Percentiles rank a stretch among this genome's conserved stretches.
phyloP scores from a whole-genome alignment of 1,140 invertebrate genomes.

The Neodiprion fabricii region DNA sequence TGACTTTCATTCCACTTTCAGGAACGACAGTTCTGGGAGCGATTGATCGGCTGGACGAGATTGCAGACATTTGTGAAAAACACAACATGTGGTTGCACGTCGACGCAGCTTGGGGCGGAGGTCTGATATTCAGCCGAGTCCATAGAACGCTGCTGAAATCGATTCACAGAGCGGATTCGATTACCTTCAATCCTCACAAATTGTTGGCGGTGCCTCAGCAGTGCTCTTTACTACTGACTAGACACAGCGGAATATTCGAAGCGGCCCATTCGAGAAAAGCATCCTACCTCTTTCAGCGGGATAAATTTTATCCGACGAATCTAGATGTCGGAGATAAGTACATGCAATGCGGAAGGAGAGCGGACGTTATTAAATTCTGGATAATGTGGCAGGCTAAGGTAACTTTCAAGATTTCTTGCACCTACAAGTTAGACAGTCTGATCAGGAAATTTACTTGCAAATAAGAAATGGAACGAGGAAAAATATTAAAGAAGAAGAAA shows the following conservation, averaged over 20 bases:
- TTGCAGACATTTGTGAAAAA: slow-evolving; percentile 68
- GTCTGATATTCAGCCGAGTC: slow-evolving; percentile 67
- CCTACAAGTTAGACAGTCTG: too few species aligned
- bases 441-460: too few species aligned
- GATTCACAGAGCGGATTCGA: slow-evolving; percentile 67
- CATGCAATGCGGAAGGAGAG: slow-evolving; percentile 73
- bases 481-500: background rate
- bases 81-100: slow-evolving; percentile 74
- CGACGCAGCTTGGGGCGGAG: slow-evolving; percentile 76
- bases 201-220: slow-evolving; percentile 71
- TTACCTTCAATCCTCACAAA: slow-evolving; percentile 77
- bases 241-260: slow-evolving; percentile 56
- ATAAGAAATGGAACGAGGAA: too few species aligned
- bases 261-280: slow-evolving; percentile 64
- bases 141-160: slow-evolving; percentile 65
- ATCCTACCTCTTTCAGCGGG: slow-evolving; percentile 71
- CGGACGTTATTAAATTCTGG: slow-evolving; percentile 76
- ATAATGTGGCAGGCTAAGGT: slow-evolving; percentile 72
- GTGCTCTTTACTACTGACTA: slow-evolving; percentile 67
- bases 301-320: slow-evolving; percentile 71
- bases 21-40: slow-evolving; percentile 66
- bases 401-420: slow-evolving; percentile 17
- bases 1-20: slow-evolving; percentile 24
- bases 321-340: slow-evolving; percentile 74
- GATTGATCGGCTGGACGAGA: slow-evolving; percentile 68